Base-by-base conservation (phyloP, 35 echinoderm and acorn worm genomes). In the Ophioderma brevispina region DNA sequence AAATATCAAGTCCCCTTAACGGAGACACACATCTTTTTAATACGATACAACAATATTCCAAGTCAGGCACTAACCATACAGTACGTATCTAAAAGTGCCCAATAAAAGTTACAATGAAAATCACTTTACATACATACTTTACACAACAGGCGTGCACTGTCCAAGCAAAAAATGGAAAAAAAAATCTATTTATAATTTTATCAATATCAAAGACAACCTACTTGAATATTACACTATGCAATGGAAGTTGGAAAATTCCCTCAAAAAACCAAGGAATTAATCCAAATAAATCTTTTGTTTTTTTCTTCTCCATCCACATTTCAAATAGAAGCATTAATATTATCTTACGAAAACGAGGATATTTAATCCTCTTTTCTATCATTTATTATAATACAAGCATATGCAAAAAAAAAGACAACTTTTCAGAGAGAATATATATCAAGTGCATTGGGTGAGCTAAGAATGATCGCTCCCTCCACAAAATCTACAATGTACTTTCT, bases 31-130 rank as follows among this genome's bases (percentile, higher is more conserved):
- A 18, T 70, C 15, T 70, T 18, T 70, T 70, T 70, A 70, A 70
- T 70, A 70, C 59, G 17, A 70, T 70, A 70, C 59, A 70, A 70
- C 59, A 70, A 70, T 70, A 70, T 70, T 70, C 59, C 59, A 70
- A 70, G 59, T 70, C 17, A 70, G 59, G 59, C 59, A 70, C 59
- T 3, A 70, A 70, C 5, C 59, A 70, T 70, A 70, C 59, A 2
- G 2, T 18, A 70, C 59, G 59, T 70, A 70, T 70, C 59, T 70
- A 70, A 70, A 70, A 25, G 59, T 70, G 59, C 59, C 59, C 59
- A 70, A 4, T 46, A 46, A 46, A 46, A 46, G 41, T 46, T 8
- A 46, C 6, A 70, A 70, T 70, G 59, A 70, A 70, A 70, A 70
- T 25, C 59, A 70, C 59, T 70, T 15, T 70, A 70, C 59, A 70